Base-by-base conservation (phyloP, 1,140 invertebrate species). In the Drosophila hydei region DNA sequence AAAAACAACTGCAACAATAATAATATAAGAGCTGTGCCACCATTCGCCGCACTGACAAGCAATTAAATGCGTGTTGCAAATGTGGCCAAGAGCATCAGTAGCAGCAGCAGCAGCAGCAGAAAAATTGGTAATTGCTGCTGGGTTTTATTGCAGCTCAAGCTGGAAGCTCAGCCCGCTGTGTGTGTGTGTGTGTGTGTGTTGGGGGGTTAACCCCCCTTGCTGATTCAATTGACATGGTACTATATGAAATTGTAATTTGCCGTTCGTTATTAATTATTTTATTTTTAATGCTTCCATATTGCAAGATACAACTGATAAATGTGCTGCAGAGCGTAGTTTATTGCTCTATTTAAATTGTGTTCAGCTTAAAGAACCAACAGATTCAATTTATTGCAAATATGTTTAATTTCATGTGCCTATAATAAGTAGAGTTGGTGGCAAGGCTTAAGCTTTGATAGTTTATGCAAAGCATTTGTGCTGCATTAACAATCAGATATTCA, bases 61-160 rank as follows among this genome's bases (percentile, higher is more conserved):
- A 85, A 85, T 85, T 85, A 85, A 85, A 72, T 77, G 77, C 71
- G 75, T 71, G 61, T 81, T 77, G 68, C 76, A 79, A 75, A 68
- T 78, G 63, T 79, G 71, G 55, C 81, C 51, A 61, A 60, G 45
- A 59, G 40, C 38, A 42, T 33, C 30, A 65, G 52, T 16, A 38
- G 27, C 48, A 56, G 18, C 19, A 40, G 18, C 12, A 52, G 16
- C 23, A 71, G 36, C 25, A 50, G 19, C 25, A 30, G 54, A 58
- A 60, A 62, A 79, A 85, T 70, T 85, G 80, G 73, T 87, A 80
- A 85, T 87, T 73, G 70, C 56, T 75, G 59, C 43, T 50, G 51
- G 59, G 36, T 74, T 87, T 77, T 81, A 85, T 85, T 80, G 62
- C 59, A 48, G 77, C 80, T 81, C 74, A 78, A 77, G 79, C 59